Conservation (phyloP, 1,140 invertebrate genomes). For the Cherax destructor region DNA sequence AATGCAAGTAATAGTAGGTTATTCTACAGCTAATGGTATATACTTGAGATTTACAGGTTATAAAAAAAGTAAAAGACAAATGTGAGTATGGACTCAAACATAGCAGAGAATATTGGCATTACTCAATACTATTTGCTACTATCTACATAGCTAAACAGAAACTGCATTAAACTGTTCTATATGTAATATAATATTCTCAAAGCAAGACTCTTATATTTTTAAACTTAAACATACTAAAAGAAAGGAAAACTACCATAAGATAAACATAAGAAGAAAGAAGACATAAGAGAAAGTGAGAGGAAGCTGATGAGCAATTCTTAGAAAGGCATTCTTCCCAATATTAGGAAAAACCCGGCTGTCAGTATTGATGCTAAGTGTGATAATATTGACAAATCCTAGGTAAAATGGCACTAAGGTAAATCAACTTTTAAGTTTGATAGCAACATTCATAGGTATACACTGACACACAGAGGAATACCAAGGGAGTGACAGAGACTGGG, state of each 20-base stretch:
- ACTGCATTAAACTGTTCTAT: slow-evolving; percentile 9
- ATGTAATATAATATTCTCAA: slow-evolving; percentile 27
- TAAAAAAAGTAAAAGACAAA: neutral
- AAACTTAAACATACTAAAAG: slow-evolving; percentile 10
- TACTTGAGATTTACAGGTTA: neutral
- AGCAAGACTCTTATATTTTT: neutral
- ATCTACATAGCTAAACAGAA: slow-evolving; percentile 6
- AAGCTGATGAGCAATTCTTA: neutral
- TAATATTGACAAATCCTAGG: neutral
- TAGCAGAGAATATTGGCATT: neutral
- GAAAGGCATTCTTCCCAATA: neutral
- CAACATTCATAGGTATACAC: neutral
- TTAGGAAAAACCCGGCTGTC: neutral
- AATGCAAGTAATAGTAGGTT: neutral
- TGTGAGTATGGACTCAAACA: neutral
- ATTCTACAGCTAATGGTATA: neutral
- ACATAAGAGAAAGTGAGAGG: neutral
- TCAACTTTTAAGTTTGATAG: neutral
- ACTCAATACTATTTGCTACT: slow-evolving; percentile 20
- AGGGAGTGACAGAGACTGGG: neutral
- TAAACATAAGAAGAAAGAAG: neutral
- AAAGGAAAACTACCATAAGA: slow-evolving; percentile 15
- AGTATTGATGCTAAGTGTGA: neutral
- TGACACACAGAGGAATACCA: neutral
- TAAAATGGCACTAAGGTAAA: neutral